Evolutionary conservation across 1,140 invertebrate genomes (phyloP), one percentile per base, ranked within the genome.

Genomic region (Cheumatopsyche charites): DNA sequence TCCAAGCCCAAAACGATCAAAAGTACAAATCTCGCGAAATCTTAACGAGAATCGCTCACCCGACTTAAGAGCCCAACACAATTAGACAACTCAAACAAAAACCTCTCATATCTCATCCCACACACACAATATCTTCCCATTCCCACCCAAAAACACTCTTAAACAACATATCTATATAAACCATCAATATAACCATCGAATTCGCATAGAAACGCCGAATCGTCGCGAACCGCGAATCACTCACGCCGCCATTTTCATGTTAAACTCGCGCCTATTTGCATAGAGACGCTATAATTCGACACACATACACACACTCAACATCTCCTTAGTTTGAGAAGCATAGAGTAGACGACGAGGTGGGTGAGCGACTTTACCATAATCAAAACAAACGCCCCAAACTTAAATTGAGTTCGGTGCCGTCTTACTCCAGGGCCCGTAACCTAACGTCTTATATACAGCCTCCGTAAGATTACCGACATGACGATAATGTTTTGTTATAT

Each of bases 371-470:
- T 72, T 72, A 72, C 71, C 68, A 70, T 75, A 75, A 72, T 75
- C 74, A 75, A 75, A 75, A 75, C 71, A 75, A 75, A 75, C 74
- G 74, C 62, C 58, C 66, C 67, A 67, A 75, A 75, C 74, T 75
- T 75, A 75, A 75, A 75, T 72, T 75, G 74, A 73, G 74, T 73
- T 75, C 70, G 62, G 71, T 58, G 71, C 70, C 70, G 69, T 71
- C 73, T 71, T 74, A 58, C 55, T 62, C 41, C 29, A 3, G 29
- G 29, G 29, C 29, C 3, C 29, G 9, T 9, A 36, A 62, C 67
- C 29, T 62, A 61, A 70, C 55, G 55, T 61, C 52, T 70, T 70
- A 70, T 70, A 70, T 62, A 61, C 67, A 23, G 23, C 52, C 67
- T 17, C 67, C 58, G 67, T 47, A 70, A 74, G 68, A 73, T 73